Base-by-base conservation (phyloP, 23 tunicate species). In the Styela clava region DNA sequence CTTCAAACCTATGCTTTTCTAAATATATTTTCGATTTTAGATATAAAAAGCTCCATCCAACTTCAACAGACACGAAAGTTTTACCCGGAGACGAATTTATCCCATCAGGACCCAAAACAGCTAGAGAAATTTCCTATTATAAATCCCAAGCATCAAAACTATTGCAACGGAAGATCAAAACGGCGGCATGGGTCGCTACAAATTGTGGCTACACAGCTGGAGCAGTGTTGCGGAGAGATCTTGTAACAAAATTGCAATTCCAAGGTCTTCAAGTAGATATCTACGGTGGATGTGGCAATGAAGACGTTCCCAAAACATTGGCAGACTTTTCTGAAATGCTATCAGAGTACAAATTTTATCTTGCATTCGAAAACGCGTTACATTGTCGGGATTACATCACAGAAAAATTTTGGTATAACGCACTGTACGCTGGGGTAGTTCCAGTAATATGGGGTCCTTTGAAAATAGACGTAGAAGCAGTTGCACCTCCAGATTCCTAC, bases 371-470 rank as follows among this genome's bases (percentile, higher is more conserved):
- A 35, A 86, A 86, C 74, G 62, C 71, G 35, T 31, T 34, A 22
- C 74, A 84, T 51, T 84, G 88, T 34, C 21, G 64, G 0, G 83
- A 62, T 64, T 84, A 84, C 51, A 84, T 84, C 64, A 2, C 88
- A 3, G 88, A 84, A 62, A 84, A 84, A 56, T 65, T 84, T 2
- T 84, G 88, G 88, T 78, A 34, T 74, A 84, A 84, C 74, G 74
- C 74, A 9, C 69, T 84, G 33, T 78, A 84, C 74, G 62, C 88
- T 12, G 88, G 83, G 70, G 61, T 72, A 5, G 82, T 84, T 1
- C 88, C 88, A 16, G 71, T 84, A 16, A 73, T 84, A 21, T 84
- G 83, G 83, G 88, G 88, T 0, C 83, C 88, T 19, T 22, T 30
- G 21, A 32, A 37, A 32, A 1, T 24, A 32, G 88, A 84, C 73